A percentile compares a stretch with the other conserved stretches of the same genome.
Evolutionary conservation across 2,113 vertebrate species (phyloP).

Genomic region (Amphiprion percula): DNA sequence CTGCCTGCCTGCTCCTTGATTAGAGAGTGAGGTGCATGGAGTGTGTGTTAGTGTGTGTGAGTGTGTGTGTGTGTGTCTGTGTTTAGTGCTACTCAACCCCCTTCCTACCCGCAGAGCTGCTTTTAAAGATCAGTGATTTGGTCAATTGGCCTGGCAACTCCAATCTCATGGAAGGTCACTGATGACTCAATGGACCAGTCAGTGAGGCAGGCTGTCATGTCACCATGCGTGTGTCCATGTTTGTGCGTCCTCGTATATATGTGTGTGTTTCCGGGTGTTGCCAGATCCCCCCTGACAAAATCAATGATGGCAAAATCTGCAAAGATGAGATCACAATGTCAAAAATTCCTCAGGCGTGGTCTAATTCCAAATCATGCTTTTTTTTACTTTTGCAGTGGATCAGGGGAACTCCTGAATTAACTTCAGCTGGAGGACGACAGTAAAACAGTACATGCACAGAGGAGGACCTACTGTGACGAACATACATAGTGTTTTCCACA

Average conservation of each 20-base stretch:
- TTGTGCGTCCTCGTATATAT: constrained; percentile 40
- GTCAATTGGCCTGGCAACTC: constrained; percentile 88
- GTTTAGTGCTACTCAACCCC: constrained; percentile 35
- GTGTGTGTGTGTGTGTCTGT: constrained; percentile 35
- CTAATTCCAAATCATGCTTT: constrained; percentile 1
- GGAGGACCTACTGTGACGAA: neutral
- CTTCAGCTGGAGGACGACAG: neutral
- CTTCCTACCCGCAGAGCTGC: constrained; percentile 74
- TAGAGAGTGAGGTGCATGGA: constrained; percentile 77
- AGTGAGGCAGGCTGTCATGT: constrained; percentile 80
- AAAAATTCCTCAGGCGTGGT: constrained; percentile 28
- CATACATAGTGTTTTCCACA: neutral
- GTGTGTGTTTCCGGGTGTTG: constrained; percentile 22
- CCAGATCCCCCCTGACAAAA: constrained; percentile 37
- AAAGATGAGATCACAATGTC: constrained; percentile 35
- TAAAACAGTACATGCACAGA: neutral
- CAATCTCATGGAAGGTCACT: constrained; percentile 82
- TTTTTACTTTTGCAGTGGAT: neutral
- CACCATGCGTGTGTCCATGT: constrained; percentile 34
- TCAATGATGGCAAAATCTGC: constrained; percentile 63
- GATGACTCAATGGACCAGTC: constrained; percentile 85
- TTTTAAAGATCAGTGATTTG: constrained; percentile 90
- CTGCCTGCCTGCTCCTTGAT: constrained; percentile 83
- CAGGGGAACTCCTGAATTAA: neutral
- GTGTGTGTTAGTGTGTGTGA: constrained; percentile 46